Conservation (phyloP, 92 coral and sea anemone genomes). For the Palythoa heliodiscus region DNA sequence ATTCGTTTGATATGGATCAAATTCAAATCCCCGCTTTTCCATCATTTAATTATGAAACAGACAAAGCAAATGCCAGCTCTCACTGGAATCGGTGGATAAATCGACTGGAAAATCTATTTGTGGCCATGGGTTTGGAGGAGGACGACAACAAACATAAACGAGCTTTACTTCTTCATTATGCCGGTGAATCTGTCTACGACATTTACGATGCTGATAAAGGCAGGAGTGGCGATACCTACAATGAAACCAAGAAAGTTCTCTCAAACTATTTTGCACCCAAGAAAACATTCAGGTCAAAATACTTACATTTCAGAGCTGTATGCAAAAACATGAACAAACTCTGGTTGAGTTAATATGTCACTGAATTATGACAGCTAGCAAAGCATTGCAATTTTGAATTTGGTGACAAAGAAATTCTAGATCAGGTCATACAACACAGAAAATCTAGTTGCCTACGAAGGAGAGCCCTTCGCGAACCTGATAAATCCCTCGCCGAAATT, state of each 20-base stretch:
- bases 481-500: constrained; percentile 11
- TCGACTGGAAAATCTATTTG: constrained; percentile 21
- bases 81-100: constrained; percentile 30
- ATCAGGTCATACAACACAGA: constrained; percentile 47
- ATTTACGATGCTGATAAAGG: constrained; percentile 40
- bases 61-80: constrained; percentile 37
- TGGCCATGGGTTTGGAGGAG: constrained; percentile 28
- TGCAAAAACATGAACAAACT: constrained; percentile 29
- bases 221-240: background rate
- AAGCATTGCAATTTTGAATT: constrained; percentile 42
- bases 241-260: background rate
- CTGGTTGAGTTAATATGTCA: constrained; percentile 17
- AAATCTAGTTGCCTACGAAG: constrained; percentile 21
- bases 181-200: constrained; percentile 26
- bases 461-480: constrained; percentile 50
- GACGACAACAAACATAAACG: constrained; percentile 25
- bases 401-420: constrained; percentile 28
- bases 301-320: constrained; percentile 33
- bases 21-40: background rate
- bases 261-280: constrained; percentile 30
- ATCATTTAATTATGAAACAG: background rate
- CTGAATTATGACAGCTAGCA: constrained; percentile 30
- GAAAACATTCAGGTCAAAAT: constrained; percentile 32
- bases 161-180: constrained; percentile 41
- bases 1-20: background rate